These are phyloP conservation scores for Agonopterix arenella DNA, from an alignment of 2,888 invertebrate species.

Conservation along the genomic window DNA sequence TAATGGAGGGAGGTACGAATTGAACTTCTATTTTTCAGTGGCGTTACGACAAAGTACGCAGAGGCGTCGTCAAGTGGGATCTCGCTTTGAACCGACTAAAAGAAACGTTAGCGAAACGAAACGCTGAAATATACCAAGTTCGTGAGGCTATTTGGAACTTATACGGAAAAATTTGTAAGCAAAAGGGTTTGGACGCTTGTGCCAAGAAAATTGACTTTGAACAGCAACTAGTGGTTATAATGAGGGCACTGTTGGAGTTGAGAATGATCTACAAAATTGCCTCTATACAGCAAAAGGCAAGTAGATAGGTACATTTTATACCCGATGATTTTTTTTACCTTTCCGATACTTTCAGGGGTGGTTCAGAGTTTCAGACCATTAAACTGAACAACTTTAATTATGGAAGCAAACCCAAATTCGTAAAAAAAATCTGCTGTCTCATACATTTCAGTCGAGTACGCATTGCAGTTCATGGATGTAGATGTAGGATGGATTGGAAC, in stretches of 20 bases:
- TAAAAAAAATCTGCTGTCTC: no score
- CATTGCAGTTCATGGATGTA: no score
- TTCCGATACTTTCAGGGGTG: no score
- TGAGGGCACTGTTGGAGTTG: conserved; percentile 76
- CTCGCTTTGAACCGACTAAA: conserved; percentile 76
- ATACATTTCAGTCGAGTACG: no score
- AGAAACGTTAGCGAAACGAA: conserved; percentile 69
- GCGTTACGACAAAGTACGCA: conserved; percentile 77
- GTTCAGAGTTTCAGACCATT: no score
- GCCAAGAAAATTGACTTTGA: conserved; percentile 72
- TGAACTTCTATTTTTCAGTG: conserved; percentile 40
- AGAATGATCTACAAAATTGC: conserved; percentile 66
- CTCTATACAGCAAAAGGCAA: no score
- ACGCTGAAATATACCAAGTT: conserved; percentile 76
- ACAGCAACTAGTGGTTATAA: conserved; percentile 78
- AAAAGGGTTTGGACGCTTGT: conserved; percentile 64
- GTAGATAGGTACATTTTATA: no score
- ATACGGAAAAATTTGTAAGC: conserved; percentile 78
- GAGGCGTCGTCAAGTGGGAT: conserved; percentile 79
- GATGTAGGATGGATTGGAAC: no score
- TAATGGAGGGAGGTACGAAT: no score
- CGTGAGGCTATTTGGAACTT: conserved; percentile 77
- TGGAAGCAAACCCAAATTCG: no score
- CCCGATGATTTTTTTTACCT: no score
- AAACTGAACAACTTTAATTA: no score